Base-by-base conservation (phyloP, 2,888 invertebrate genomes). In the Mimumesa dahlbomi region DNA sequence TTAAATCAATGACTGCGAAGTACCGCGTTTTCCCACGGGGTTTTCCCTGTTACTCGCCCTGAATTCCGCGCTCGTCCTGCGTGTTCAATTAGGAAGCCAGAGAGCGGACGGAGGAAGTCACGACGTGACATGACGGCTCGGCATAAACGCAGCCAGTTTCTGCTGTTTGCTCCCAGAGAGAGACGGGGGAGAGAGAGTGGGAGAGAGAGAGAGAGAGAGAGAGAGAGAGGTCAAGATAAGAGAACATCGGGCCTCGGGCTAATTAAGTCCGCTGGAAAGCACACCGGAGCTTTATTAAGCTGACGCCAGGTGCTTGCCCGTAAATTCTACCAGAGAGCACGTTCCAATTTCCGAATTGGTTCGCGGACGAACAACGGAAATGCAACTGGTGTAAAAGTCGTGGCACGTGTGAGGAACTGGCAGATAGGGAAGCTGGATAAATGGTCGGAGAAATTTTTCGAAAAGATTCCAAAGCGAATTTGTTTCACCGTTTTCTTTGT, bases 271-370 rank as follows among this genome's bases (percentile, higher is more conserved):
- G 49, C 11, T 19, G 14, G 31, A 31, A 49, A 31, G 18, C 34
- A 19, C 18, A 57, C 65, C 75, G 64, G 72, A 72, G 81, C 75
- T 85, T 85, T 83, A 85, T 84, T 81, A 84, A 84, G 77, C 81
- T 68, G 69, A 77, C 77, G 76, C 75, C 81, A 75, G 78, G 77
- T 72, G 82, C 71, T 73, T 62, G 68, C 40, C 56, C 81, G 70
- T 81, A 82, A 80, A 82, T 81, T 79, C 73, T 65, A 70, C 64
- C 48, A 18, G 53, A 69, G 62, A 58, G 66, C 74, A 70, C 71
- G 72, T 70, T 67, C 77, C 80, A 79, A 79, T 79, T 77, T 79
- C 69, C 79, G 72, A 79, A 79, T 79, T 77, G 79, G 66, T 48
- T 46, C 46, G 54, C 49, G 54, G 46, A 62, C 67, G 53, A 50